These are phyloP conservation scores for Streptopelia turtur DNA, from an alignment of 2,797 vertebrate species.

Conservation along the genomic window DNA sequence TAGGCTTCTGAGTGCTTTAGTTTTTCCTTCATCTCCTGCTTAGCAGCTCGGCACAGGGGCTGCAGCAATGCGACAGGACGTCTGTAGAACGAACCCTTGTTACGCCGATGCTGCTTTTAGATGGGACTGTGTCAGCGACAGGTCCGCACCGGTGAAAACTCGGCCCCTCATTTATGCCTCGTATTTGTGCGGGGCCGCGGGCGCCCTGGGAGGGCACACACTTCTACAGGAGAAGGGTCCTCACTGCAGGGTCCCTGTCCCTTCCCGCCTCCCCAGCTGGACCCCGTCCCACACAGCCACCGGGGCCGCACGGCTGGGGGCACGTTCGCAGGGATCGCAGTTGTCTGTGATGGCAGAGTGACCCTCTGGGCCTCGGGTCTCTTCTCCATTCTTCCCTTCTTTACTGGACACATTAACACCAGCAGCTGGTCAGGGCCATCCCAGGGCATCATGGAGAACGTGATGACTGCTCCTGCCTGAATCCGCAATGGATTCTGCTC, in stretches of 20 bases:
- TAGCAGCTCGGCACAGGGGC: not conserved
- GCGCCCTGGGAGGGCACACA: not conserved
- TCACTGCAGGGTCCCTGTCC: not conserved
- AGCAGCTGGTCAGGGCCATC: not conserved
- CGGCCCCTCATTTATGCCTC: not conserved
- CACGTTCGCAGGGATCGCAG: not conserved
- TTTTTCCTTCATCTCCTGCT: constrained; percentile 51
- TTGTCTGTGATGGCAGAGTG: not conserved
- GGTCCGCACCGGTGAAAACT: not conserved
- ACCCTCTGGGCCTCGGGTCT: not conserved
- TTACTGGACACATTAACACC: not conserved
- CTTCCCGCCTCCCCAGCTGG: not conserved
- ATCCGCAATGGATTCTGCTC: not conserved
- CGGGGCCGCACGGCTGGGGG: fast-evolving
- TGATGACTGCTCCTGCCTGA: not conserved
- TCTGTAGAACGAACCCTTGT: not conserved
- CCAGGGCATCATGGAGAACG: not conserved
- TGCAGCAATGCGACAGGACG: fast-evolving
- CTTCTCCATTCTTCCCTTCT: not conserved
- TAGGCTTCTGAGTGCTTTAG: constrained; percentile 61
- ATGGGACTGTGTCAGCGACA: not conserved
- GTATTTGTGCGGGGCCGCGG: not conserved
- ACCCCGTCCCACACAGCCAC: not conserved
- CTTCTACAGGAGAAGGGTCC: not conserved
- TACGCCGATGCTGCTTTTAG: fast-evolving